These are phyloP conservation scores for Chelonia mydas DNA, from an alignment of 2,797 vertebrate species.

Conservation along the genomic window DNA sequence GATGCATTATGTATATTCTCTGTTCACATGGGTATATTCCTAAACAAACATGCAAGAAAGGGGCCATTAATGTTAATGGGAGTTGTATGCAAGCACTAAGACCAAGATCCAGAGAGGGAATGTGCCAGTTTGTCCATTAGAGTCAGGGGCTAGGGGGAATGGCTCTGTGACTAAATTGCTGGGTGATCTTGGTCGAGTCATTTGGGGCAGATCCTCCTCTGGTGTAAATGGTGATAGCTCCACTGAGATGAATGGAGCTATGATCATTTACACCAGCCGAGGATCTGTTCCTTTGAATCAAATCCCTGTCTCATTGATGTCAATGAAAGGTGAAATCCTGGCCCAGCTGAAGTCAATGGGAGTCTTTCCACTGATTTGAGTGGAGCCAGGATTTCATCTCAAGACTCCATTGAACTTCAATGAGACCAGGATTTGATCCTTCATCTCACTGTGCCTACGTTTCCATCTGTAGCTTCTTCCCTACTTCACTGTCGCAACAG, in stretches of 20 bases:
- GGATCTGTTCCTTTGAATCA: not conserved
- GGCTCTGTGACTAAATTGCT: not conserved
- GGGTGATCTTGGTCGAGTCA: not conserved
- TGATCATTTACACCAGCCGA: not conserved
- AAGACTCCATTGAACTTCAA: not conserved
- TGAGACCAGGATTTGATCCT: not conserved
- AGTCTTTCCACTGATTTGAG: not conserved
- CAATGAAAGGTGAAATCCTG: not conserved
- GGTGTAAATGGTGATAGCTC: not conserved
- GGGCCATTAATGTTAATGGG: not conserved
- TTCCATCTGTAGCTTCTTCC: not conserved
- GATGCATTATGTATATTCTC: slow-evolving; percentile 12
- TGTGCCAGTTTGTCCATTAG: not conserved
- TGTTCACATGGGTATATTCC: not conserved
- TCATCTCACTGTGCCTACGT: not conserved
- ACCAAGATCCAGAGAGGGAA: not conserved
- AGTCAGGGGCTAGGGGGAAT: not conserved
- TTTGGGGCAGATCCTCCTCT: not conserved
- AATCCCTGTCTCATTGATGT: not conserved
- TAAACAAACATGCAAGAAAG: slow-evolving; percentile 7
- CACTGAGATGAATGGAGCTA: not conserved
- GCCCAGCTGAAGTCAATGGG: not conserved
- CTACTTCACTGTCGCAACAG: not conserved
- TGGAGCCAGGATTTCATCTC: not conserved
- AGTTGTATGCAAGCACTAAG: not conserved